These are phyloP conservation scores for Mastomys coucha DNA, from an alignment of 2,113 vertebrate species.

Conservation along the genomic window DNA sequence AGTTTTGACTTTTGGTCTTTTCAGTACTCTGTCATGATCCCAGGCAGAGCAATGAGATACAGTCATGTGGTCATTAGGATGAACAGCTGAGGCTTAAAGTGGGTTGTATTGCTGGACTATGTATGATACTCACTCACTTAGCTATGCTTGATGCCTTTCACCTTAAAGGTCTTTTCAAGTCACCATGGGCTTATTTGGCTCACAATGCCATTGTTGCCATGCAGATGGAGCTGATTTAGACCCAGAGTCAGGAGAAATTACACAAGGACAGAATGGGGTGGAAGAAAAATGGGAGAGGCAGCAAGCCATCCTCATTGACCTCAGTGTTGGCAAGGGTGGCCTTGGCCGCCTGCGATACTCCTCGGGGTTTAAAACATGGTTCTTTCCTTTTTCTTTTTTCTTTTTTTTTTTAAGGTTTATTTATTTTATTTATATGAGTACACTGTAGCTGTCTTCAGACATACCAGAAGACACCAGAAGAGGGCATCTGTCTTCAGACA, in stretches of 20 bases:
- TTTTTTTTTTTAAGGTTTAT: too few relatives aligned
- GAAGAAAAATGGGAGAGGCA: not conserved
- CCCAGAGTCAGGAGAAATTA: not conserved
- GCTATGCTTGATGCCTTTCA: not conserved
- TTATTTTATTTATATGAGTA: too few relatives aligned
- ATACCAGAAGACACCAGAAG: too few relatives aligned
- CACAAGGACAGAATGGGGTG: not conserved
- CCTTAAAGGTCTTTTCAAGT: not conserved
- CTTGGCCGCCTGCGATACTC: not conserved
- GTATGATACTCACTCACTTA: not conserved
- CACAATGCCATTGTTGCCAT: not conserved
- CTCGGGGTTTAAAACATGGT: not conserved
- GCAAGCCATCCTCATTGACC: fast-evolving
- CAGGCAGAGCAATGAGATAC: not conserved
- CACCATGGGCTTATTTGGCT: not conserved
- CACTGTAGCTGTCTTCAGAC: too few relatives aligned
- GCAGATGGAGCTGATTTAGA: not conserved
- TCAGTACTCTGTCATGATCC: not conserved
- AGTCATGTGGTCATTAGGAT: not conserved
- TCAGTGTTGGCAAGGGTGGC: not conserved
- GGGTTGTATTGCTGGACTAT: not conserved
- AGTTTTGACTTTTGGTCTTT: not conserved
- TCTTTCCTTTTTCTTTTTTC: too few relatives aligned
- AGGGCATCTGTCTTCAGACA: too few relatives aligned
- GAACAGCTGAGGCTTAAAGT: not conserved